Evolutionary conservation across 2,797 vertebrate genomes (phyloP).

Genomic region (Bufotes viridis): DNA sequence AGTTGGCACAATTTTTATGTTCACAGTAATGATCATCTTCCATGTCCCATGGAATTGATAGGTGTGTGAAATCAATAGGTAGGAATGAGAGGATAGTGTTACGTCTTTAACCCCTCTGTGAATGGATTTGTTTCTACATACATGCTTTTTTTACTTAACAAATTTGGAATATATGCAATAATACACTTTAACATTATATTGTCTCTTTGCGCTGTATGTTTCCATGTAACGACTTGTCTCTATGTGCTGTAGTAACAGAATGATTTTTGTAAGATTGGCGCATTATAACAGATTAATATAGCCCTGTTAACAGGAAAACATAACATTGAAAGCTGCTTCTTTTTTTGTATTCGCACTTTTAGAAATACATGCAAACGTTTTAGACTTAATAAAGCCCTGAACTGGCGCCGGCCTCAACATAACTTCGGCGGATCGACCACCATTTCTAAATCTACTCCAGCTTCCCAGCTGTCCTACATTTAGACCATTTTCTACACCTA

Average conservation of each 20-base stretch:
- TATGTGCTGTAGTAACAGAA: background rate
- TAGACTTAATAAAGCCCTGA: no score
- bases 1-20: no score
- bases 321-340: no score
- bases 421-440: no score
- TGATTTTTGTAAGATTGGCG: background rate
- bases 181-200: background rate
- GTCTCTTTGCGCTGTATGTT: background rate
- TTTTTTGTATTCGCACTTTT: no score
- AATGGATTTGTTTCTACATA: background rate
- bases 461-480: no score
- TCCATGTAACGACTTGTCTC: background rate
- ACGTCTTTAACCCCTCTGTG: background rate
- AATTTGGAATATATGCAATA: background rate
- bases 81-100: background rate
- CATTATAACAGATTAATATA: background rate
- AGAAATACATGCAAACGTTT: no score
- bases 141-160: background rate
- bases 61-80: constrained; percentile 18
- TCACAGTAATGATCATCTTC: constrained; percentile 32
- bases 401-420: no score
- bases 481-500: no score
- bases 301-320: background rate
- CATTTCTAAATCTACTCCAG: no score
- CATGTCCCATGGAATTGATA: background rate